Conservation (phyloP, 2,888 invertebrate species). For the Troides helena region DNA sequence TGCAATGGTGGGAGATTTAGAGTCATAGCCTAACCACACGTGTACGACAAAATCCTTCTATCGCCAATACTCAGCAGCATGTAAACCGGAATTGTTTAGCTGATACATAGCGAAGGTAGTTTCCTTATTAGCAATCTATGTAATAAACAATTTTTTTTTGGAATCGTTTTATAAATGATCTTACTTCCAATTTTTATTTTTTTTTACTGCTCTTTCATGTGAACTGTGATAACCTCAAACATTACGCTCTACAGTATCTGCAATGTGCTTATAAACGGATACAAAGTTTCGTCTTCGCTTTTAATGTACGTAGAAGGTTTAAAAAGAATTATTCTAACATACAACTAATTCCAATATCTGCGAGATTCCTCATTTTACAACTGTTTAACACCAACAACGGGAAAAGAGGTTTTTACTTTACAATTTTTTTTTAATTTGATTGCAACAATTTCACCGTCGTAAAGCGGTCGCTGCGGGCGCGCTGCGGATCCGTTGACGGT, state of each 20-base stretch:
- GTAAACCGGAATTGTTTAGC: no score
- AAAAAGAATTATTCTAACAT: not conserved
- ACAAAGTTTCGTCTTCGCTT: not conserved
- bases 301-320: not conserved
- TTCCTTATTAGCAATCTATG: no score
- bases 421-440: constrained; percentile 9
- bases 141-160: no score
- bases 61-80: no score
- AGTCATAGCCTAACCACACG: no score
- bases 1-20: no score
- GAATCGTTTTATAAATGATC: no score
- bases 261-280: not conserved
- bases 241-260: not conserved
- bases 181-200: no score
- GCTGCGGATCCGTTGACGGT: constrained; percentile 2
- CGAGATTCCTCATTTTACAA: not conserved
- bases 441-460: constrained; percentile 7
- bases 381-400: not conserved
- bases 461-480: not conserved
- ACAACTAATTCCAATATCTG: not conserved
- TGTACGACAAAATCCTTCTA: no score
- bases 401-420: not conserved
- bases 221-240: not conserved
- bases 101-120: no score
- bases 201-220: no score